Evolutionary conservation across 2,113 vertebrate genomes (phyloP), one percentile per base, ranked within the genome.

Genomic region (Stictonetta naevosa): DNA sequence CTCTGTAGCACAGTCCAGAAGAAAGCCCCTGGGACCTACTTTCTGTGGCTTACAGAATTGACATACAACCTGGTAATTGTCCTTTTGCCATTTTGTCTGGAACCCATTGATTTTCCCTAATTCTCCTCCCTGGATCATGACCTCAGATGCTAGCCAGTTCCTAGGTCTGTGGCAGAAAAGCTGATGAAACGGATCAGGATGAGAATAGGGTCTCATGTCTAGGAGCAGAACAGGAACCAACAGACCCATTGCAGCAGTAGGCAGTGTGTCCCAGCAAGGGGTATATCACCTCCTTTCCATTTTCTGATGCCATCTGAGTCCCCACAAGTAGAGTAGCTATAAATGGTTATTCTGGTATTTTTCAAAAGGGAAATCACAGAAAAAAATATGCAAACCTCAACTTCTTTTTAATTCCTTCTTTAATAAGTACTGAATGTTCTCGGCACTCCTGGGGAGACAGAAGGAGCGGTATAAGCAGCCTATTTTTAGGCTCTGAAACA

Each of bases 341-440:
- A 84, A 93, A 64, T 79, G 74, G 56, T 52, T 68, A 34, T 42
- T 63, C 52, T 68, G 46, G 8, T n/a, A 36, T 90, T 95, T 91
- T 93, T 88, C 62, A 79, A 68, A 76, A 55, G 25, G 40, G 12
- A 90, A 94, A n/a, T 71, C 1, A 86, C 8, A 48, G 44, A 78
- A 88, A 83, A 12, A 25, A 81, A 67, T 77, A 88, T 67, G 55
- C 19, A 88, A 92, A 59, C 71, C 44, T 62, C 74, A 58, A 76
- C n/a, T 83, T 69, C 83, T 67, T 94, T 96, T 91, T 83, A 90
- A 76, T 87, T 36, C 8, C 31, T 73, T 90, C 75, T 90, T 92
- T 95, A 95, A 92, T 94, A 83, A 80, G 93, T 64, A 93, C 94
- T 78, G 71, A 92, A 74, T 93, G 88, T 96, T 92, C 94, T 86